Base-by-base conservation (phyloP, 1,140 invertebrate species). In the Calliphora vicina region DNA sequence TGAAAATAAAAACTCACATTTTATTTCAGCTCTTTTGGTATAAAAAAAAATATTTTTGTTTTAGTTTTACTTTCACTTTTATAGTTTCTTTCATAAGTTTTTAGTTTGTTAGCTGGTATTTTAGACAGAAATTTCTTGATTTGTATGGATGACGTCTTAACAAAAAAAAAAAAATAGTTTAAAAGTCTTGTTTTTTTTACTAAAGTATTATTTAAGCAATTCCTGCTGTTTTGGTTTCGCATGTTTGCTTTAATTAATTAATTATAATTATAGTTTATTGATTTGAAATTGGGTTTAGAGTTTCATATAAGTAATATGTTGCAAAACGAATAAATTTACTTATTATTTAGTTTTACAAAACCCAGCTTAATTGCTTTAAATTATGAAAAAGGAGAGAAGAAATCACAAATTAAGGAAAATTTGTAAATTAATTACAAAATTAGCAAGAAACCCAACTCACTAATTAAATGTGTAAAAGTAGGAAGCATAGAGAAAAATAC, bases 51-150 rank as follows among this genome's bases (percentile, higher is more conserved):
- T n/a, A n/a, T 76, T 76, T 57, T n/a, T 74, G 13, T 74, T 76
- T 72, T 72, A 25, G 20, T 76, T 73, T 76, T 76, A 76, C 73
- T 76, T 76, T 76, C 73, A 76, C 73, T 76, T 76, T 76, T 76
- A 20, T 35, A 20, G 17, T 42, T 76, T 76, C 29, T 35, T 76
- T 76, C 29, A 76, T 20, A 42, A 57, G 50, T 57, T 57, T 57
- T 57, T 10, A 17, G 45, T 57, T 57, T 57, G 42, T 17, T 57
- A 17, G 13, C 45, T 57, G 12, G 45, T 57, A 15, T 57, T 12
- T 43, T 45, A 15, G 4, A 12, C n/a, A 12, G 43, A 57, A 57
- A n/a, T 57, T 57, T 57, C n/a, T 57, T 57, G 15, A 15, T 57
- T 57, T 17, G 50, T 6, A 6, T n/a, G 50, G 15, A 57, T 57